These are phyloP conservation scores for Willowsia nigromaculata DNA, from an alignment of 2,888 invertebrate species.

Conservation along the genomic window DNA sequence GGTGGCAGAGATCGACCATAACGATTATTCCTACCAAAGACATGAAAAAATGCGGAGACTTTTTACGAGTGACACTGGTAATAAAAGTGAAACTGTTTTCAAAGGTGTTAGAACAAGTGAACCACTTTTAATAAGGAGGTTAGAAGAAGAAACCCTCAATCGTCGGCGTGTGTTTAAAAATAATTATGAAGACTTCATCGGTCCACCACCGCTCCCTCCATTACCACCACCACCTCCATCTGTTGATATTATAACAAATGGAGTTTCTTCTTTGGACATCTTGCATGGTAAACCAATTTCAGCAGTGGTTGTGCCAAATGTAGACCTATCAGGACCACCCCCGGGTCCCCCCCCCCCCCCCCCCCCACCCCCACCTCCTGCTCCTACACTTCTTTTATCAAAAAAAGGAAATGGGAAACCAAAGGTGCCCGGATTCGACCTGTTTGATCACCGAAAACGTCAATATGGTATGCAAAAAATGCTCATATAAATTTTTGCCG, in stretches of 20 bases:
- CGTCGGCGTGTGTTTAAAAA: neutral
- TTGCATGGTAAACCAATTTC: slow-evolving; percentile 34
- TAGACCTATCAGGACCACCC: slow-evolving; percentile 21
- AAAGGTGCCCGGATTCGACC: slow-evolving; percentile 75
- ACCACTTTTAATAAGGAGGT: slow-evolving; percentile 19
- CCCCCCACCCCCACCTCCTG: slow-evolving; percentile 45
- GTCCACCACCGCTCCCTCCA: slow-evolving; percentile 20
- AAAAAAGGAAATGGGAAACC: slow-evolving; percentile 58
- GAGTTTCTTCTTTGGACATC: slow-evolving; percentile 30
- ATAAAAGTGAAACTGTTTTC: slow-evolving; percentile 56
- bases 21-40: neutral
- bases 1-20: slow-evolving; percentile 27
- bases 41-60: neutral
- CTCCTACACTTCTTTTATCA: slow-evolving; percentile 50
- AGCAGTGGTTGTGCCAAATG: slow-evolving; percentile 21
- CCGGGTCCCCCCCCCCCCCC: slow-evolving; percentile 43
- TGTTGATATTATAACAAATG: neutral
- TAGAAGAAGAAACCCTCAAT: neutral
- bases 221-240: neutral
- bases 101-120: neutral
- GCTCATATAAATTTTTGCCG: neutral
- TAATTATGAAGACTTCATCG: slow-evolving; percentile 7
- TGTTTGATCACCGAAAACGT: slow-evolving; percentile 75
- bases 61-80: neutral
- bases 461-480: slow-evolving; percentile 73